Base-by-base conservation (phyloP, 2,113 vertebrate genomes). In the Lophius piscatorius region DNA sequence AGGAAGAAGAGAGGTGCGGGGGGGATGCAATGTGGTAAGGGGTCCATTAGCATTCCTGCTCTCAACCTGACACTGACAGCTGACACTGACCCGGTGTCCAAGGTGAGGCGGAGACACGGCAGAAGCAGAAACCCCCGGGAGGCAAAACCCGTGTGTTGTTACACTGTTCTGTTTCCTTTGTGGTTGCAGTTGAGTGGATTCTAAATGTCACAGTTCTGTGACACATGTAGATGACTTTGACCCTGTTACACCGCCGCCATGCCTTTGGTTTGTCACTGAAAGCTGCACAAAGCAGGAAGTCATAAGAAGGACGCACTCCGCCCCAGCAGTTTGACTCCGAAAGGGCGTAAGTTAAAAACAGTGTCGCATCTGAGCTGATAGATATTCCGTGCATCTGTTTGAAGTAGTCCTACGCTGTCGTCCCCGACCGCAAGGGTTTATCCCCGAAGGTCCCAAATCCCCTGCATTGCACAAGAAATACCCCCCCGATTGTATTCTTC, bases 191-290 rank as follows among this genome's bases (percentile, higher is more conserved):
- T 61, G 61, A 82, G 70, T 69, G 74, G 76, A 26, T 62, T 83
- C 63, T 76, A 75, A 83, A 83, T 81, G 83, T 78, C 83, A 81
- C 71, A 57, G 68, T 70, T 63, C 74, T 48, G 40, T 80, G 81
- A 82, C 78, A 80, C 82, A 81, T 83, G 83, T 83, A 76, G 81
- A 89, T 70, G 74, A 80, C 79, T 86, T 70, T 88, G 83, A 87
- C 81, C 76, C 59, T 18, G 72, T 9, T 70, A 31, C 21, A 52
- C 54, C 59, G 2, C 62, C 12, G 54, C 51, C 22, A 34, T 5
- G 21, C 21, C 52, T 33, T 47, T 6, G 16, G 28, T 24, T 23
- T 50, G 31, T 38, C 61, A 62, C 41, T 46, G 60, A 41, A 54
- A 60, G 39, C 14, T 22, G 44, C 42, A 62, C 16, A 58, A 51